Evolutionary conservation across 2,888 invertebrate genomes (phyloP), one percentile per base, ranked within the genome.

Genomic region (Acleris cristana): DNA sequence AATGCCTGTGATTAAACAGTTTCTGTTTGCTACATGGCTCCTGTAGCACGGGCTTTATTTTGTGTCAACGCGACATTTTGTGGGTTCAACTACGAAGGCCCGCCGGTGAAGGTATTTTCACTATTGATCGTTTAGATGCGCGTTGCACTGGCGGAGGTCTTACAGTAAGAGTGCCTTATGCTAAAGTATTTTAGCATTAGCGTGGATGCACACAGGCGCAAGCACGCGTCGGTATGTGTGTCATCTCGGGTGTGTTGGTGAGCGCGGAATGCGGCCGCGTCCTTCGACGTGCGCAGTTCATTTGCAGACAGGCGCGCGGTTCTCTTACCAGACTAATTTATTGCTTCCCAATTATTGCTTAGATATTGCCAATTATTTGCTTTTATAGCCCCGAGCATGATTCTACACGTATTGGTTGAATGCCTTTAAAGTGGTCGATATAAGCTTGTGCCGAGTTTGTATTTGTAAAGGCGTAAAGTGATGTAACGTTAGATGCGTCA

Each of bases 261-360:
- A 79, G 80, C 75, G 79, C 76, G 92, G 92, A 92, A 92, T 92
- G 92, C 91, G 92, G 90, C 85, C 91, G 85, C 90, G 92, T 92
- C 92, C 92, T 92, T 92, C 91, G 89, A 79, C 86, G 86, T 87
- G 87, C 88, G 85, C 80, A 85, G 84, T 86, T 89, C 90, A 90
- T 90, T 90, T 90, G 90, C 92, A 90, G 89, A 90, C 86, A 87
- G 85, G 79, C 88, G 80, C 79, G 83, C 79, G 76, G 80, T 63
- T 67, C 80, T 82, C 79, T 81, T 78, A 82, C 81, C 84, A 83
- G 84, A 76, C 78, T 76, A 72, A 75, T 89, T 88, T 89, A 89
- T 88, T 84, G 83, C 85, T 85, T 90, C 85, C 86, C 82, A 87
- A 85, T 85, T 84, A 86, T 86, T 82, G 82, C 83, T 82, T 83